A percentile compares a stretch with the other conserved stretches of the same genome.
These are phyloP conservation scores for Cyanocitta stelleri DNA, from an alignment of 2,113 vertebrate species.

Conservation along the genomic window DNA sequence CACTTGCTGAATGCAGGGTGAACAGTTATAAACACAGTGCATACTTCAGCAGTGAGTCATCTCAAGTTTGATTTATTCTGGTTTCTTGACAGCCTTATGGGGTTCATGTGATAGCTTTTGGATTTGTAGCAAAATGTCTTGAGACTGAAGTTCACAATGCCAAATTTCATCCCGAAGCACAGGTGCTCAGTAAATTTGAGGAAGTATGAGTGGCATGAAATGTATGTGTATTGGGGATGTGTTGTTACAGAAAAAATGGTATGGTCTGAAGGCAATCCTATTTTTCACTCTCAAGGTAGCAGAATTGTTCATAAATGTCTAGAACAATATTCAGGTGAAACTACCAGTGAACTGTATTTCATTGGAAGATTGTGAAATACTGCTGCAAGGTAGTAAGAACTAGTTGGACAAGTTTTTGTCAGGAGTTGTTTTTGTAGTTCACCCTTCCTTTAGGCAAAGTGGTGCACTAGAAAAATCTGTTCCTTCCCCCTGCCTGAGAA, in stretches of 20 bases:
- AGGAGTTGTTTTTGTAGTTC: constrained; percentile 17
- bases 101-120: neutral
- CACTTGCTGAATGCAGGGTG: neutral
- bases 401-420: neutral
- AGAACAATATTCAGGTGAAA: neutral
- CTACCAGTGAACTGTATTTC: neutral
- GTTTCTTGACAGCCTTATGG: neutral
- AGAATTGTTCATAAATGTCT: neutral
- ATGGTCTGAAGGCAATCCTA: neutral
- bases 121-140: neutral
- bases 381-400: neutral
- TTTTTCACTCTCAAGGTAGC: neutral
- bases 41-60: neutral
- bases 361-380: neutral
- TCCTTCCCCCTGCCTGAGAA: neutral
- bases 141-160: neutral
- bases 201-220: neutral
- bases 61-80: neutral
- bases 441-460: neutral
- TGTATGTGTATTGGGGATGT: neutral
- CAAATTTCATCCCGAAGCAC: neutral
- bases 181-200: neutral
- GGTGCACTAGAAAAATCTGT: neutral
- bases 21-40: neutral
- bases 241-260: neutral